Conservation (phyloP, 1,140 invertebrate species). For the Micrasema minimum region DNA sequence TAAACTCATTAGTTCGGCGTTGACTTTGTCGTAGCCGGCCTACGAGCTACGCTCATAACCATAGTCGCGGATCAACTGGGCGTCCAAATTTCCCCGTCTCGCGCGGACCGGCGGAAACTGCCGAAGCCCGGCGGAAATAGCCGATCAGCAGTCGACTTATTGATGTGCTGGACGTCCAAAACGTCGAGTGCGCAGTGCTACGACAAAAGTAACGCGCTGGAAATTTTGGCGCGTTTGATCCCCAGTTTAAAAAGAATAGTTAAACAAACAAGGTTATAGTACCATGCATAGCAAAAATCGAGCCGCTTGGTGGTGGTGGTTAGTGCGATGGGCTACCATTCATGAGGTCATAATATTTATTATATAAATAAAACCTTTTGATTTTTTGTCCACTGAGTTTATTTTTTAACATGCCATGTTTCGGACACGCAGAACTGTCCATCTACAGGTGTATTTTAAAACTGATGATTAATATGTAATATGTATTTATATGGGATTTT, state of each 20-base stretch:
- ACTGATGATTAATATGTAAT: too few relatives aligned
- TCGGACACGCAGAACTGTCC: too few relatives aligned
- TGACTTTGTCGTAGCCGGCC: conserved; percentile 3
- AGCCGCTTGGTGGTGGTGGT: too few relatives aligned
- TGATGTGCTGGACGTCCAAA: conserved; percentile 44
- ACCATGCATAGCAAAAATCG: too few relatives aligned
- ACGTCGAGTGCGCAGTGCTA: conserved; percentile 28
- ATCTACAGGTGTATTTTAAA: too few relatives aligned
- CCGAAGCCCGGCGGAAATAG: conserved; percentile 23
- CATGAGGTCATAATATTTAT: too few relatives aligned
- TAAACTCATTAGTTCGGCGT: background rate
- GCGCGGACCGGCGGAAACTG: conserved; percentile 20
- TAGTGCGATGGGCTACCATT: too few relatives aligned
- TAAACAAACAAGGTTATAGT: too few relatives aligned
- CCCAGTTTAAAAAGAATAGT: background rate
- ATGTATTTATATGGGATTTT: too few relatives aligned
- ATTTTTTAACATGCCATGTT: too few relatives aligned
- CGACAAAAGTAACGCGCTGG: conserved; percentile 8
- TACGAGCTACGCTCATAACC: conserved; percentile 10
- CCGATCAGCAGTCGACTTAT: conserved; percentile 47
- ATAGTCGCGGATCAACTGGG: conserved; percentile 31
- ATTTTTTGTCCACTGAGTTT: too few relatives aligned
- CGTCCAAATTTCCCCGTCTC: conserved; percentile 22
- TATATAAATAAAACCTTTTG: too few relatives aligned
- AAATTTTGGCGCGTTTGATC: conserved; percentile 13